Evolutionary conservation across 1,140 invertebrate genomes (phyloP).

Genomic region (Pygmarrhopalites habei): DNA sequence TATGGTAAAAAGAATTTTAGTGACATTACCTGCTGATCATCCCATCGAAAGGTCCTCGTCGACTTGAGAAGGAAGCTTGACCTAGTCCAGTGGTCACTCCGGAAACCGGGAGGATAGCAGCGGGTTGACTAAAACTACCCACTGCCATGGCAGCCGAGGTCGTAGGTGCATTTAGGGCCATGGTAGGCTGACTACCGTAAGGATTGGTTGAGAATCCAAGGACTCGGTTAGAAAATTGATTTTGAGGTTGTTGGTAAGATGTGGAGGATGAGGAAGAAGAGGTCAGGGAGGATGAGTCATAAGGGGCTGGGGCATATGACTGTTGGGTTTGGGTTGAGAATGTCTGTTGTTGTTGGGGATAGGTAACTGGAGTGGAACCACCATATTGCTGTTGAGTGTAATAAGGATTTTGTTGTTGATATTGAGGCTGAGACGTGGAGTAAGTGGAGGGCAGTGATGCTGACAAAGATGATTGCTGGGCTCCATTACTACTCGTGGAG

Average conservation of each 20-base stretch:
- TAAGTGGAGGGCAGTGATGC: no score
- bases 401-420: no score
- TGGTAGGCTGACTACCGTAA: background rate
- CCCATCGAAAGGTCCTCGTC: conserved; percentile 11
- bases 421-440: no score
- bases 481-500: background rate
- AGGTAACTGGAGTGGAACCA: no score
- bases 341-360: background rate
- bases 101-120: background rate
- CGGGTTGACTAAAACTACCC: background rate
- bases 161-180: background rate
- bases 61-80: background rate
- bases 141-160: background rate
- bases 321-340: background rate
- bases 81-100: conserved; percentile 1
- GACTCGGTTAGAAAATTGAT: background rate
- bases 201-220: background rate
- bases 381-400: conserved; percentile 2
- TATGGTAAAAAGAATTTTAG: no score
- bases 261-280: no score
- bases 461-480: background rate
- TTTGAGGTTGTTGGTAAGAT: background rate
- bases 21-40: conserved; percentile 18
- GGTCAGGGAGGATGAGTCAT: no score
- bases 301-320: no score